Evolutionary conservation across 2,113 vertebrate species (phyloP).

Genomic region (Romanogobio albipinnatus): DNA sequence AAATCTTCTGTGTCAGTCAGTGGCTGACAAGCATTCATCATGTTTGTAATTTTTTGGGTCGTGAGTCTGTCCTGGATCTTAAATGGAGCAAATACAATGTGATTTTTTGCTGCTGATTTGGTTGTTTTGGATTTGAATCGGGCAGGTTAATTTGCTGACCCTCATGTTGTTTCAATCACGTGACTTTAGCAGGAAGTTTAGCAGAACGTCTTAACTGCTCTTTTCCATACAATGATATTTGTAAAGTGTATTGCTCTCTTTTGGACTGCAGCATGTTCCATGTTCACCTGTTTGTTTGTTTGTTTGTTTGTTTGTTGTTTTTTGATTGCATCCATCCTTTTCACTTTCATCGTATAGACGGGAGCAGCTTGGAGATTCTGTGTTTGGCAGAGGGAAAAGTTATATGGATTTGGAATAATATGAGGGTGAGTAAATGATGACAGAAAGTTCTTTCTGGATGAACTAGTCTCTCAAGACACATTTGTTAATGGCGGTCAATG

Average conservation of each 20-base stretch:
- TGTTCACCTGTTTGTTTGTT: neutral
- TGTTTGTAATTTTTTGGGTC: conserved; percentile 73
- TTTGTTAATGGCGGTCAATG: neutral
- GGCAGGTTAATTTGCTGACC: neutral
- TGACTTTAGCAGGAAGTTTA: neutral
- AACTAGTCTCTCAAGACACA: neutral
- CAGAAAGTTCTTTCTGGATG: neutral
- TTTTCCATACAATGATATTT: neutral
- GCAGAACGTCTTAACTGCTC: neutral
- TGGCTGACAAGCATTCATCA: conserved; percentile 80
- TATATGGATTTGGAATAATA: neutral
- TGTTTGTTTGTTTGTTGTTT: neutral
- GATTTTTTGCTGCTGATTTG: conserved; percentile 55
- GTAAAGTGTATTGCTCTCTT: neutral
- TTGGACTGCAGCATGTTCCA: neutral
- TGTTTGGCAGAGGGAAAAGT: neutral
- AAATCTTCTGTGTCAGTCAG: conserved; percentile 75
- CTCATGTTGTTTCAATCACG: neutral
- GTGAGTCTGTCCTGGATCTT: conserved; percentile 63
- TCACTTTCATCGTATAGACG: neutral
- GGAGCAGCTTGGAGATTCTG: neutral
- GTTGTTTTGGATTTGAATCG: neutral
- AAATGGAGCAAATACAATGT: conserved; percentile 70
- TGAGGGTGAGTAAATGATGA: neutral
- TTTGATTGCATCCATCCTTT: neutral